phyloP scores from a whole-genome alignment of 2,888 invertebrate genomes.

The Teinopalpus imperialis region DNA sequence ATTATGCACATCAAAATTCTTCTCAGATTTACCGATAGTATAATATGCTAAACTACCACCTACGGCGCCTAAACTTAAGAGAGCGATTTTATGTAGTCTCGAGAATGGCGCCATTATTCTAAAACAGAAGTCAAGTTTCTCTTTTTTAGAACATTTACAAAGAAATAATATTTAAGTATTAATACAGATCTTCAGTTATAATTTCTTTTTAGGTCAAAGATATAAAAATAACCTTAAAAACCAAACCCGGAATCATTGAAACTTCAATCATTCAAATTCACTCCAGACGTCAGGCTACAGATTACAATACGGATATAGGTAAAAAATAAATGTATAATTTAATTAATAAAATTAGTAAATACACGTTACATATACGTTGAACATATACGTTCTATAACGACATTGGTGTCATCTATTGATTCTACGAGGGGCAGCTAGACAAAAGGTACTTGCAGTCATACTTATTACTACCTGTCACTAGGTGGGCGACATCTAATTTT shows the following conservation, averaged over 20 bases:
- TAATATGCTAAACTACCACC: slow-evolving; percentile 85
- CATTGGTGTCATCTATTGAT: too few relatives aligned
- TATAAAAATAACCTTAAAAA: slow-evolving; percentile 22
- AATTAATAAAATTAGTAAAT: too few relatives aligned
- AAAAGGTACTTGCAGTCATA: too few relatives aligned
- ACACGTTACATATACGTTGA: too few relatives aligned
- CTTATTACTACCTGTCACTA: too few relatives aligned
- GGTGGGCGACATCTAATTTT: too few relatives aligned
- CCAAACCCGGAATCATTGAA: background rate
- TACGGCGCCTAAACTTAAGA: slow-evolving; percentile 84
- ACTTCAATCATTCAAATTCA: background rate
- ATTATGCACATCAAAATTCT: slow-evolving; percentile 76
- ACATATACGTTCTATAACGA: too few relatives aligned
- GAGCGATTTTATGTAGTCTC: slow-evolving; percentile 79
- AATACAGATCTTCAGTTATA: slow-evolving; percentile 9
- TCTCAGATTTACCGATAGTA: slow-evolving; percentile 68
- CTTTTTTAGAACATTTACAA: slow-evolving; percentile 17
- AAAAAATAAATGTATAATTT: too few relatives aligned
- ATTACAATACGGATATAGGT: too few relatives aligned
- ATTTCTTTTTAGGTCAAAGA: slow-evolving; percentile 25
- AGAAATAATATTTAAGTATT: background rate
- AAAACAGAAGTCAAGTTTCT: slow-evolving; percentile 1
- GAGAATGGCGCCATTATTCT: slow-evolving; percentile 78
- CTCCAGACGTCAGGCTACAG: too few relatives aligned
- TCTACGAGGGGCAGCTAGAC: too few relatives aligned